Conservation (phyloP, 1,140 invertebrate genomes). For the Archegozetes longisetosus region DNA sequence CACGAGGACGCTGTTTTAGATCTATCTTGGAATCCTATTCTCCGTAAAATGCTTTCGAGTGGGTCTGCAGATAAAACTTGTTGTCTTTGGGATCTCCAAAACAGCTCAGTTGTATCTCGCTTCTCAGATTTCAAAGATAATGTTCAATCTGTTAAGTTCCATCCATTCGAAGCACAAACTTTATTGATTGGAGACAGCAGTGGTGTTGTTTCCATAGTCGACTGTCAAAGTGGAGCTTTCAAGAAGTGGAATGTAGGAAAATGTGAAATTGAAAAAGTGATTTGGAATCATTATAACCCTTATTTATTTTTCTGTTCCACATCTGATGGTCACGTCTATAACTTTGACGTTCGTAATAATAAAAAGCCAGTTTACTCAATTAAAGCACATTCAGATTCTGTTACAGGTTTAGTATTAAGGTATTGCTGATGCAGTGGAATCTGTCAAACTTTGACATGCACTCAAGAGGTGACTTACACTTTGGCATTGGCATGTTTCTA, state of each 20-base stretch:
- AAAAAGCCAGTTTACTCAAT: slow-evolving; percentile 54
- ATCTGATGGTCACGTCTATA: slow-evolving; percentile 56
- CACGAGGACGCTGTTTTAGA: slow-evolving; percentile 81
- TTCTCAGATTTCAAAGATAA: slow-evolving; percentile 60
- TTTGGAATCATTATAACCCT: slow-evolving; percentile 60
- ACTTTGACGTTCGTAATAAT: slow-evolving; percentile 54
- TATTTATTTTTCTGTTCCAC: slow-evolving; percentile 59
- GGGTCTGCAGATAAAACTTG: slow-evolving; percentile 75
- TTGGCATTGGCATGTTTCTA: no score
- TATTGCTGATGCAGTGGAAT: background rate
- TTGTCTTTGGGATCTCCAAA: slow-evolving; percentile 82
- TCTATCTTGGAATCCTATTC: slow-evolving; percentile 72
- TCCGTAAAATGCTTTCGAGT: slow-evolving; percentile 67
- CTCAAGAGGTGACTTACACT: no score
- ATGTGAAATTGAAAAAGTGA: slow-evolving; percentile 71
- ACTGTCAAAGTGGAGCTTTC: slow-evolving; percentile 2
- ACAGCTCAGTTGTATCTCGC: slow-evolving; percentile 49
- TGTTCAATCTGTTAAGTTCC: slow-evolving; percentile 30
- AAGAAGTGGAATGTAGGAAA: slow-evolving; percentile 47
- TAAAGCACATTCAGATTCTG: slow-evolving; percentile 57
- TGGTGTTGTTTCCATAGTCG: slow-evolving; percentile 31
- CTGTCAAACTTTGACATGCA: no score
- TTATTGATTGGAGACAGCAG: slow-evolving; percentile 58
- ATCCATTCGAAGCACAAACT: slow-evolving; percentile 60
- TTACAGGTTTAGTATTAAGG: slow-evolving; percentile 40